Conservation (phyloP, 2,888 invertebrate species). For the Pollenia griseotomentosa region DNA sequence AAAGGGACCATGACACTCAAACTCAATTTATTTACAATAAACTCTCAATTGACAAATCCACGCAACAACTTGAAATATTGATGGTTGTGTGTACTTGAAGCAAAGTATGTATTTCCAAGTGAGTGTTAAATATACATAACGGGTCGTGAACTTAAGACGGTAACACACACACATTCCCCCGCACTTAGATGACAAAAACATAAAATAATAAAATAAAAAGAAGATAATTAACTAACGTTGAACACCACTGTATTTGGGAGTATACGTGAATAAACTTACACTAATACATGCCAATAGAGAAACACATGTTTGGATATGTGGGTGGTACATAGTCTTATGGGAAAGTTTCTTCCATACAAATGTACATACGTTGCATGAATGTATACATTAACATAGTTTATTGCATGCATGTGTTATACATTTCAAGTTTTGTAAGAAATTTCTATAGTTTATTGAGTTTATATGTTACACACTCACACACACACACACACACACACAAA, state of each 20-base stretch:
- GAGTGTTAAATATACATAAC: conserved; percentile 58
- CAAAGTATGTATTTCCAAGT: conserved; percentile 39
- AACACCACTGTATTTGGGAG: not conserved
- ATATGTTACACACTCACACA: not conserved
- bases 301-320: conserved; percentile 18
- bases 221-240: conserved; percentile 63
- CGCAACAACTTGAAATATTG: conserved; percentile 62
- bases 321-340: conserved; percentile 10
- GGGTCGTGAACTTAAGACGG: conserved; percentile 64
- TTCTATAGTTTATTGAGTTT: conserved; percentile 15
- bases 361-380: not conserved
- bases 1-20: conserved; percentile 67
- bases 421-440: conserved; percentile 24
- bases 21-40: conserved; percentile 71
- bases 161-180: conserved; percentile 4
- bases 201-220: conserved; percentile 48
- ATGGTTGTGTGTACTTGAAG: conserved; percentile 29
- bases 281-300: not conserved
- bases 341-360: not conserved
- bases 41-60: conserved; percentile 67
- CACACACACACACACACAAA: not conserved
- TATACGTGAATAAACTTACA: not conserved
- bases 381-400: no score
- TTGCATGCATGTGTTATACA: not conserved
- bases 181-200: conserved; percentile 35